Percentiles rank a stretch among this genome's conserved stretches.
Evolutionary conservation across 2,888 invertebrate species (phyloP).

Genomic region (Urechis unicinctus): DNA sequence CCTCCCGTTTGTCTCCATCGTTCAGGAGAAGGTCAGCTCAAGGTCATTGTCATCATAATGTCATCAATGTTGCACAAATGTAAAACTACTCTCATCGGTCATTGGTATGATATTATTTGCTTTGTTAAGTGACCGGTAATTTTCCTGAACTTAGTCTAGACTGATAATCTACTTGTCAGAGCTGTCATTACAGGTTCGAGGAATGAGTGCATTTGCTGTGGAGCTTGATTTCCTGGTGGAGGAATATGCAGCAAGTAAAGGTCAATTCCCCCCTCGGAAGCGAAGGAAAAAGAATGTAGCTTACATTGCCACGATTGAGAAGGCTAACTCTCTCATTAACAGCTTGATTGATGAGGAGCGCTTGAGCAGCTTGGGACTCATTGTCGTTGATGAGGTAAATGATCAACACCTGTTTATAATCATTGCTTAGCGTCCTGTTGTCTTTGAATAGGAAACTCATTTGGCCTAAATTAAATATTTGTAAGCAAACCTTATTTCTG

Average conservation of each 20-base stretch:
- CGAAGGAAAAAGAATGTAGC: conserved; percentile 72
- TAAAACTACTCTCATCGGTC: no score
- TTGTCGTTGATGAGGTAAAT: conserved; percentile 73
- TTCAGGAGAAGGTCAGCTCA: conserved; percentile 81
- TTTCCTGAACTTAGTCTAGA: no score
- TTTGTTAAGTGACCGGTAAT: no score
- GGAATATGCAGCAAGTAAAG: conserved; percentile 90
- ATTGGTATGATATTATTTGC: no score
- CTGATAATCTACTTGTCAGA: no score
- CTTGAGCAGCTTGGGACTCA: conserved; percentile 70
- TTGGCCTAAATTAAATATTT: neutral
- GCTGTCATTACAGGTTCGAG: conserved; percentile 70
- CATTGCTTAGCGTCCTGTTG: no score
- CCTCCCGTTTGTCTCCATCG: conserved; percentile 90
- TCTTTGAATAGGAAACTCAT: no score
- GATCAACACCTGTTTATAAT: no score
- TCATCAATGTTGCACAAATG: no score
- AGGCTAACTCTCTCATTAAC: conserved; percentile 77
- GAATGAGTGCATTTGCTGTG: conserved; percentile 78
- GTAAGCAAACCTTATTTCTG: neutral
- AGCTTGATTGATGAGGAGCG: conserved; percentile 73
- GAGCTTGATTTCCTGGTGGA: conserved; percentile 83
- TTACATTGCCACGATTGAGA: conserved; percentile 91
- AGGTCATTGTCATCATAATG: no score
- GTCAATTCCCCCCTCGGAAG: conserved; percentile 73